Base-by-base conservation (phyloP, 1,140 invertebrate genomes). In the Araneus ventricosus region DNA sequence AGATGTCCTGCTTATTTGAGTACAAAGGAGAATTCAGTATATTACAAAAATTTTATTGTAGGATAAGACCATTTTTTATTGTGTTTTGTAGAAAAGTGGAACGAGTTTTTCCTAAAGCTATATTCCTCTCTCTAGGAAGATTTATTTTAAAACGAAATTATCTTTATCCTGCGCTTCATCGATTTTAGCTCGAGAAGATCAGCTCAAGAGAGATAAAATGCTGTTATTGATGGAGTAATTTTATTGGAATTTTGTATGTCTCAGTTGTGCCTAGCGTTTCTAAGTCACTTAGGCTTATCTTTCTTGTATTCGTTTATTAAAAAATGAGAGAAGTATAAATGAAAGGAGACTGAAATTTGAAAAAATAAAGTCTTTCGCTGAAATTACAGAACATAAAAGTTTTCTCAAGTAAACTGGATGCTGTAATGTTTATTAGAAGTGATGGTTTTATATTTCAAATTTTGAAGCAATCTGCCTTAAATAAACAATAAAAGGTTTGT, bases 41-140 rank as follows among this genome's bases (percentile, higher is more conserved):
- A 75, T 75, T 75, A 75, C 34, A 75, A 75, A 75, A 27, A 14
- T 75, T 37, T 75, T 75, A 75, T 75, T 75, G 67, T 34, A 37
- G 27, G 30, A 34, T 34, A 34, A 34, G 30, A 34, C 27, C 27
- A 17, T 75, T 75, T 75, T 75, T 75, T 37, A 63, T 63, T 63
- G 59, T 22, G 4, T 63, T 75, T 37, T 20, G 17, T 0, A 75
- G 14, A 75, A 75, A 75, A 37, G 67, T 34, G 63, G 63, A 70
- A 27, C 27, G n/a, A 30, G 10, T 30, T 17, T 24, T 34, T 14
- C 67, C 67, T 14, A 34, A 75, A 75, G 67, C 30, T 27, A 22
- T 20, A 75, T 75, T 75, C 67, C 17, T 75, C 30, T 30, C 59
- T 67, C 61, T n/a, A 67, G 10, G 45, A 67, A 67, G n/a, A 67